These are phyloP conservation scores for Pseudopleuronectes americanus DNA, from an alignment of 2,797 vertebrate species.

Conservation along the genomic window DNA sequence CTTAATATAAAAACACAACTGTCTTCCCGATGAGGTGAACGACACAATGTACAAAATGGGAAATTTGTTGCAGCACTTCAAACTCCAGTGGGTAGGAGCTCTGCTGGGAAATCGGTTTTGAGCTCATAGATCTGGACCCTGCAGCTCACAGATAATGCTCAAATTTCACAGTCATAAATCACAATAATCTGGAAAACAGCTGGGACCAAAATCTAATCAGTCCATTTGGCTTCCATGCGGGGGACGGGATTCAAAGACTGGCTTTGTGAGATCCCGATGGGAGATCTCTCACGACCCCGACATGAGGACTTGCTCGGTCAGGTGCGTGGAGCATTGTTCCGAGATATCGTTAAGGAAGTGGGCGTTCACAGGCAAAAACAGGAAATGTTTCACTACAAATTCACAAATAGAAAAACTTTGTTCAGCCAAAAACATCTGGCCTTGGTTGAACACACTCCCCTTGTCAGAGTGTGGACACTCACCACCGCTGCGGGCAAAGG, in stretches of 20 bases:
- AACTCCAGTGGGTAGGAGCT: neutral
- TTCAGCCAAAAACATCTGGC: too few relatives aligned
- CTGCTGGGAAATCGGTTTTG: neutral
- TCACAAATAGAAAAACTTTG: slow-evolving; percentile 1
- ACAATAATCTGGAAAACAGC: slow-evolving; percentile 26
- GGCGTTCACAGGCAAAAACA: slow-evolving; percentile 11
- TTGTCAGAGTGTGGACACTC: slow-evolving; percentile 55
- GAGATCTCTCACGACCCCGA: slow-evolving; percentile 9
- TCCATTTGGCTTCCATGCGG: slow-evolving; percentile 14
- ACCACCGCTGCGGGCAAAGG: slow-evolving; percentile 62
- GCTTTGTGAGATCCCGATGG: neutral
- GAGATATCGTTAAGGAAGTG: slow-evolving; percentile 10
- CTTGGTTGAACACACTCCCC: slow-evolving; percentile 3
- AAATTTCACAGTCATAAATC: slow-evolving; percentile 35
- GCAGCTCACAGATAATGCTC: slow-evolving; percentile 25
- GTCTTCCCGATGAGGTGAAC: slow-evolving; percentile 16
- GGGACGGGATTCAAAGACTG: slow-evolving; percentile 5
- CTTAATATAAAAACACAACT: too few relatives aligned
- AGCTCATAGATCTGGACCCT: slow-evolving; percentile 20
- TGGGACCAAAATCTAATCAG: slow-evolving; percentile 35
- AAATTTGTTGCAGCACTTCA: slow-evolving; percentile 12
- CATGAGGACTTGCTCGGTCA: neutral
- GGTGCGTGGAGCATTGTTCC: neutral
- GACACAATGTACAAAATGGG: slow-evolving; percentile 12
- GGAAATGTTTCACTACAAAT: slow-evolving; percentile 20